Percentiles rank a stretch among this genome's conserved stretches.
phyloP scores from a whole-genome alignment of 2,888 invertebrate species.

The Aphidius colemani region DNA sequence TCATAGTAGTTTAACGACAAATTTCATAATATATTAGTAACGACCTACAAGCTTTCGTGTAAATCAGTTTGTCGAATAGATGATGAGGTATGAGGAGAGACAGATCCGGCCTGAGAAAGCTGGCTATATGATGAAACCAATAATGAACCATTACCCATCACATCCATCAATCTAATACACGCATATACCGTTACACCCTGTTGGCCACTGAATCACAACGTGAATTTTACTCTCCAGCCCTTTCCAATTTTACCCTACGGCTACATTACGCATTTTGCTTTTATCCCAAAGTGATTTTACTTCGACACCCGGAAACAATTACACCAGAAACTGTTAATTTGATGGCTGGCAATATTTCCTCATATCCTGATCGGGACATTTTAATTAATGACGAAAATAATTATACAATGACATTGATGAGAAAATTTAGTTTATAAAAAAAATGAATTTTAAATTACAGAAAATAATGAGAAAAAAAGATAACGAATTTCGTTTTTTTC shows the following conservation, averaged over 20 bases:
- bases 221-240: slow-evolving; percentile 8
- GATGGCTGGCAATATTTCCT: slow-evolving; percentile 19
- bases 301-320: slow-evolving; percentile 44
- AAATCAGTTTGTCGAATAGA: slow-evolving; percentile 1
- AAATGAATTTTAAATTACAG: too few species aligned
- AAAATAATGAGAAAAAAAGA: neutral
- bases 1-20: neutral
- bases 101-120: slow-evolving; percentile 40
- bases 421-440: too few species aligned
- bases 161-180: slow-evolving; percentile 49
- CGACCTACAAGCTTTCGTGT: neutral
- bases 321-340: slow-evolving; percentile 38
- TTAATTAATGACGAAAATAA: too few species aligned
- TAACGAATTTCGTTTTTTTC: neutral
- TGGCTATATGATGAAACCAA: slow-evolving; percentile 45
- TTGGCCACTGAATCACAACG: too few species aligned
- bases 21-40: neutral
- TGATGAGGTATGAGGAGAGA: slow-evolving; percentile 39
- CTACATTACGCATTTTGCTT: neutral
- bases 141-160: slow-evolving; percentile 45
- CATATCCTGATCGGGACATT: neutral
- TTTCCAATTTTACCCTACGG: slow-evolving; percentile 8
- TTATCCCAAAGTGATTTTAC: slow-evolving; percentile 24
- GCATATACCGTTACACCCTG: slow-evolving; percentile 15
- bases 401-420: too few species aligned